Conservation (phyloP, 2,888 invertebrate species). For the Eupithecia subumbrata region DNA sequence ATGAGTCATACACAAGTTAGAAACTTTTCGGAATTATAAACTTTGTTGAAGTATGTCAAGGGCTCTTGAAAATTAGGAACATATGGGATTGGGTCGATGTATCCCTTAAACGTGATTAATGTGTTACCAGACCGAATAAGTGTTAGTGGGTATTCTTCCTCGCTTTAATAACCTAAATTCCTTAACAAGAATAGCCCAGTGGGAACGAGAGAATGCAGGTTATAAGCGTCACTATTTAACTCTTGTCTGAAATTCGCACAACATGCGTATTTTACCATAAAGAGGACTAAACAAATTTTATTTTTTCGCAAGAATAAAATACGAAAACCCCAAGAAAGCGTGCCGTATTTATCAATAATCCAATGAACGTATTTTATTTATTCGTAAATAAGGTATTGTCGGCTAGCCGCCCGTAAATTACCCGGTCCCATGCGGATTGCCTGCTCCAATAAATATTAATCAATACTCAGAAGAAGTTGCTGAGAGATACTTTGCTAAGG, state of each 20-base stretch:
- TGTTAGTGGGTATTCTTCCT: too few relatives aligned
- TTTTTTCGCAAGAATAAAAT: slow-evolving; percentile 18
- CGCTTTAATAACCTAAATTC: too few relatives aligned
- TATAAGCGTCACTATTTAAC: background rate
- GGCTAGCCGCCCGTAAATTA: slow-evolving; percentile 64
- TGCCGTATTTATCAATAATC: slow-evolving; percentile 56
- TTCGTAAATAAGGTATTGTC: slow-evolving; percentile 69
- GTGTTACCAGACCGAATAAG: background rate
- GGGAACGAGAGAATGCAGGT: background rate
- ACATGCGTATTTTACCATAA: background rate
- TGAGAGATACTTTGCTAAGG: slow-evolving; percentile 50
- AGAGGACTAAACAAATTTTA: background rate
- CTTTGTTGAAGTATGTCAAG: background rate
- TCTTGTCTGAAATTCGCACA: background rate
- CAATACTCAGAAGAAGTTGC: slow-evolving; percentile 65
- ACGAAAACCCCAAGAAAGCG: slow-evolving; percentile 26
- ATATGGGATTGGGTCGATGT: background rate
- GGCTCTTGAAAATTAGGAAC: background rate
- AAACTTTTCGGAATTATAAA: background rate
- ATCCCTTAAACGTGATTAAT: background rate
- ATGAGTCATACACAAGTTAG: background rate
- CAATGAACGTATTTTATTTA: slow-evolving; percentile 74
- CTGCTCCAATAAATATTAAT: slow-evolving; percentile 72
- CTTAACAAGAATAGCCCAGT: too few relatives aligned
- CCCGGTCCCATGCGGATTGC: slow-evolving; percentile 64